These are phyloP conservation scores for Vireo altiloquus DNA, from an alignment of 2,113 vertebrate species.

Conservation along the genomic window DNA sequence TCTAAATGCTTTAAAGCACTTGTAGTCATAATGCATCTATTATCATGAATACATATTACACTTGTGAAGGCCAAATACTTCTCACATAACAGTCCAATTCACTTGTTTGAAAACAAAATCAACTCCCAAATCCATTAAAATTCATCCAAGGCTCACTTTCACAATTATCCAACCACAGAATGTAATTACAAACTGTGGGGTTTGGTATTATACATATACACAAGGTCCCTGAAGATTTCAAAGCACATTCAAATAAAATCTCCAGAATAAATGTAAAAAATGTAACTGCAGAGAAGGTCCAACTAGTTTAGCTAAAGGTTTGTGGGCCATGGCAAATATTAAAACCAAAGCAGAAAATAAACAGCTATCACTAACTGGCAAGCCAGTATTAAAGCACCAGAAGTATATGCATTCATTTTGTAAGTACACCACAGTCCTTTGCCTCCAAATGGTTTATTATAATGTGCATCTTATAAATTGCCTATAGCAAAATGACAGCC, in stretches of 20 bases:
- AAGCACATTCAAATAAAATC: neutral
- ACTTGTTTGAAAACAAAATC: neutral
- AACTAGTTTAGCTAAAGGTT: neutral
- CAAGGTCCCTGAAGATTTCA: neutral
- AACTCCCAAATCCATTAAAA: neutral
- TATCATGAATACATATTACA: neutral
- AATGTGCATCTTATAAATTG: neutral
- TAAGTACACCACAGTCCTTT: neutral
- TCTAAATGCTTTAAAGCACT: neutral
- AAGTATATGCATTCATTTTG: constrained; percentile 3
- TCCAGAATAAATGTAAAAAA: neutral
- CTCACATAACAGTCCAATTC: neutral
- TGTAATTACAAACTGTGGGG: neutral
- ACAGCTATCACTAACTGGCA: neutral
- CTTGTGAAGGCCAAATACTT: neutral
- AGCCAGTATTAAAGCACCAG: neutral
- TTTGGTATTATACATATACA: neutral
- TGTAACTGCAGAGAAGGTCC: neutral
- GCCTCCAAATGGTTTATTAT: neutral
- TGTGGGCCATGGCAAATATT: neutral
- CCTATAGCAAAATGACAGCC: neutral
- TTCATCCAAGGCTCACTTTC: neutral
- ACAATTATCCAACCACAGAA: neutral
- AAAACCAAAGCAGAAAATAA: constrained; percentile 1
- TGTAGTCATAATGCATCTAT: neutral